These are phyloP conservation scores for Eciton burchellii DNA, from an alignment of 1,140 invertebrate genomes.

Conservation along the genomic window DNA sequence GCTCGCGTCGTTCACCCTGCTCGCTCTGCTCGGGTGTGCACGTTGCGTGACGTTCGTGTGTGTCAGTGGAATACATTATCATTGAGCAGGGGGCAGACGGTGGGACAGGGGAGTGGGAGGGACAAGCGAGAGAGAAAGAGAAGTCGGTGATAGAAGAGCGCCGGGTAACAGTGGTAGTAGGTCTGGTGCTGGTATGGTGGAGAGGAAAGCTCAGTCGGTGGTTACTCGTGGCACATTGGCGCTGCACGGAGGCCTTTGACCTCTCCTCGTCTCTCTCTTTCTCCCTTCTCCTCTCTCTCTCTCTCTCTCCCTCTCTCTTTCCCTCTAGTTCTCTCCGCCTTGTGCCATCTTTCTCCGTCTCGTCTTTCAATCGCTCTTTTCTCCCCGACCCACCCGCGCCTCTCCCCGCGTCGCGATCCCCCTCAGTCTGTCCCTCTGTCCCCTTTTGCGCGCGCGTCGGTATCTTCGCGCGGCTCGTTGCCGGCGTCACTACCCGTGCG, in stretches of 20 bases:
- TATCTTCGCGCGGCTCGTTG: slow-evolving; percentile 25
- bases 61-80: slow-evolving; percentile 80
- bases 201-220: slow-evolving; percentile 78
- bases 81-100: slow-evolving; percentile 63
- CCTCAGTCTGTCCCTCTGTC: slow-evolving; percentile 27
- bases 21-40: slow-evolving; percentile 37
- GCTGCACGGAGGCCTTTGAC: slow-evolving; percentile 84
- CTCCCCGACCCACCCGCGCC: slow-evolving; percentile 25
- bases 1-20: slow-evolving; percentile 3
- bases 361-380: slow-evolving; percentile 50
- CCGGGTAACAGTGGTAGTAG: slow-evolving; percentile 63
- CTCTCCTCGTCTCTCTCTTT: slow-evolving; percentile 69
- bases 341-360: slow-evolving; percentile 62
- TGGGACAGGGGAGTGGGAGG: slow-evolving; percentile 41
- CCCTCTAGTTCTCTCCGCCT: slow-evolving; percentile 60
- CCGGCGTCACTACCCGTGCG: slow-evolving; percentile 54
- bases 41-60: slow-evolving; percentile 63
- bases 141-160: slow-evolving; percentile 59
- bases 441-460: slow-evolving; percentile 13
- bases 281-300: slow-evolving; percentile 68
- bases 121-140: slow-evolving; percentile 60
- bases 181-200: slow-evolving; percentile 56
- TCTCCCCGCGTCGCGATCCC: slow-evolving; percentile 25
- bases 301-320: slow-evolving; percentile 68
- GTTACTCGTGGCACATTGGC: slow-evolving; percentile 82